Base-by-base conservation (phyloP, 2,113 vertebrate genomes). In the Nicator chloris region DNA sequence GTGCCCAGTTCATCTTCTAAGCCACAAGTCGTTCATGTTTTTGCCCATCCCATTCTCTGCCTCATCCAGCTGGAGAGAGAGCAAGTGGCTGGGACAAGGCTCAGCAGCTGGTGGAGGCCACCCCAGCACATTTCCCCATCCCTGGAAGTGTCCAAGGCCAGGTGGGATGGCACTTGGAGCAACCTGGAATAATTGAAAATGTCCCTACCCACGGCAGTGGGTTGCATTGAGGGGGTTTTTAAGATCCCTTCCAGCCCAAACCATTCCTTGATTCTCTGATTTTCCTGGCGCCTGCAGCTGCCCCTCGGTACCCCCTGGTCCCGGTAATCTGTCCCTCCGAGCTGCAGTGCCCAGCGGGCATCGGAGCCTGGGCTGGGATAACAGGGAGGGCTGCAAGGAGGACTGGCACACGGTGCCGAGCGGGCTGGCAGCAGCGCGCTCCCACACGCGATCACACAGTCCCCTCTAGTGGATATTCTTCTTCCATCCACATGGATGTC, bases 401-500 rank as follows among this genome's bases (percentile, higher is more conserved):
- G 15, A 2, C 8, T 18, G 11, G 85, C 40, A 4, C 10, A 45
- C 5, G 5, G 57, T 2, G 61, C 87, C 23, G 78, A 14, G 0
- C 56, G 0, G 79, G 61, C 18, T 2, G 47, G 37, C 68, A 56
- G 92, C 69, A 37, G 75, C 33, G 13, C 11, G 6, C 42, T 90
- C 63, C 69, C 68, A 91, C 92, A 50, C 9, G 8, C 79, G 90
- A 44, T 96, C 93, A 2, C 76, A 96, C 56, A 96, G 96, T 96
- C 92, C 95, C 95, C 96, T 91, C 96, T 96, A 96, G 96, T 86
- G 96, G 96, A 93, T 88, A 24, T 77, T 93, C 75, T 79, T 66
- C 40, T 66, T 5, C 57, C 80, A 66, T 51, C 47, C 3, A 5
- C 76, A 50, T 1, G 6, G 15, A 21, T 33, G 14, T n/a, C 12